Evolutionary conservation across 2,888 invertebrate genomes (phyloP).

Genomic region (Yponomeuta malinellus): DNA sequence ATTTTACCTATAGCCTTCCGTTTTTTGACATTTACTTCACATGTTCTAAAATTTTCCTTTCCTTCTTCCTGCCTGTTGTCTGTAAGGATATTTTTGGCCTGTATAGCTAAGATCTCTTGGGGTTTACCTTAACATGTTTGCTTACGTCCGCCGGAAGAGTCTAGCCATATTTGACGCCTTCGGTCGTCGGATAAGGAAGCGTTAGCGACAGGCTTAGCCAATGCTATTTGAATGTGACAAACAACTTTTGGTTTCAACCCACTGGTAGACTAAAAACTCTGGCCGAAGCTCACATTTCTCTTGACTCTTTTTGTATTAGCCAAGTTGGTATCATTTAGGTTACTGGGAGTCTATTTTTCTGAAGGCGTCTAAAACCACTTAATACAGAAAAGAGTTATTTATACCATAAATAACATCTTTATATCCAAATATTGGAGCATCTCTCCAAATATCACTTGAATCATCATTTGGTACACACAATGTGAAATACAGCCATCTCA

Average conservation of each 20-base stretch:
- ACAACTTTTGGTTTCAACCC: constrained; percentile 39
- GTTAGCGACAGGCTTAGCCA: constrained; percentile 44
- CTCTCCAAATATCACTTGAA: too few relatives aligned
- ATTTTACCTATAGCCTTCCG: neutral
- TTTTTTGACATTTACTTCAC: neutral
- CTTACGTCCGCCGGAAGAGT: constrained; percentile 54
- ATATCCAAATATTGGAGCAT: too few relatives aligned
- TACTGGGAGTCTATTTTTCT: too few relatives aligned
- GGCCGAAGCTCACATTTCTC: constrained; percentile 14
- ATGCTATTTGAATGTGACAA: constrained; percentile 31
- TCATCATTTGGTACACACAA: neutral
- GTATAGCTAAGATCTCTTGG: neutral
- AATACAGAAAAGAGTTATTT: too few relatives aligned
- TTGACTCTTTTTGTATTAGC: neutral
- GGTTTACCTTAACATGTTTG: constrained; percentile 21
- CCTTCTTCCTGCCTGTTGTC: neutral
- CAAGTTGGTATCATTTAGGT: too few relatives aligned
- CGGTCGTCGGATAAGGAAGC: constrained; percentile 35
- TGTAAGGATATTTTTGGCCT: neutral
- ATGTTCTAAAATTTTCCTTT: neutral
- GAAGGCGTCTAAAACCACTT: too few relatives aligned
- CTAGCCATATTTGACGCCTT: constrained; percentile 38
- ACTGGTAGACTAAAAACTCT: constrained; percentile 26
- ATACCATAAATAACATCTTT: too few relatives aligned
- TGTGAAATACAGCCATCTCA: neutral